Conservation (phyloP, 1,140 invertebrate genomes). For the Calephelis virginiensis region DNA sequence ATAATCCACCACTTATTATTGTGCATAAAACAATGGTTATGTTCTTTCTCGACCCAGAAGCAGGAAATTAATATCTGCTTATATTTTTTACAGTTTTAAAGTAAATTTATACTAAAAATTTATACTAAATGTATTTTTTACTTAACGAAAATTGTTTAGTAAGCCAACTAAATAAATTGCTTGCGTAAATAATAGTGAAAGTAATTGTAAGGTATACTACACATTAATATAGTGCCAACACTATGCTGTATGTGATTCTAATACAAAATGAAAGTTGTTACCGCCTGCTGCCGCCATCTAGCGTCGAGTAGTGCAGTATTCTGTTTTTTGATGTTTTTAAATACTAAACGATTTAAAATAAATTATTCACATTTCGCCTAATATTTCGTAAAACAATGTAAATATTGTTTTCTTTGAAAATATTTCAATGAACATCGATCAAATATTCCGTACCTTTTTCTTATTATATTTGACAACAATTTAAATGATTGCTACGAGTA, state of each 20-base stretch:
- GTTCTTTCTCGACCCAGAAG: conserved; percentile 16
- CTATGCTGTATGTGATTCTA: neutral
- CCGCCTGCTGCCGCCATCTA: conserved; percentile 1
- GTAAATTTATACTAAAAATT: no score
- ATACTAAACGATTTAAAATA: no score
- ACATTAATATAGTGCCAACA: neutral
- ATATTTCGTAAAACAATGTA: no score
- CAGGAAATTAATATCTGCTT: conserved; percentile 4
- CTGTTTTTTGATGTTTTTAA: no score
- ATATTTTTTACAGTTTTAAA: neutral
- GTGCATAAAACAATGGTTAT: conserved; percentile 21
- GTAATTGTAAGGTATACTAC: neutral
- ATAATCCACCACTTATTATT: conserved; percentile 37
- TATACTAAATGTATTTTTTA: neutral
- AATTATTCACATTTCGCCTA: no score
- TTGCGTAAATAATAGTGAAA: neutral
- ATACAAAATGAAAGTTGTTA: neutral
- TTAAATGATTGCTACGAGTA: no score
- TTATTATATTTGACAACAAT: no score
- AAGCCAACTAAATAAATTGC: neutral
- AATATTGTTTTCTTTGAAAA: no score
- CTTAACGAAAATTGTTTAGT: neutral
- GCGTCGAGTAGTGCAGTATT: conserved; percentile 24
- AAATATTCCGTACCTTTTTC: no score
- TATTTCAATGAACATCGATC: no score